Evolutionary conservation across 2,797 vertebrate species (phyloP), one percentile per base, ranked within the genome.

Genomic region (Propithecus deckenii): DNA sequence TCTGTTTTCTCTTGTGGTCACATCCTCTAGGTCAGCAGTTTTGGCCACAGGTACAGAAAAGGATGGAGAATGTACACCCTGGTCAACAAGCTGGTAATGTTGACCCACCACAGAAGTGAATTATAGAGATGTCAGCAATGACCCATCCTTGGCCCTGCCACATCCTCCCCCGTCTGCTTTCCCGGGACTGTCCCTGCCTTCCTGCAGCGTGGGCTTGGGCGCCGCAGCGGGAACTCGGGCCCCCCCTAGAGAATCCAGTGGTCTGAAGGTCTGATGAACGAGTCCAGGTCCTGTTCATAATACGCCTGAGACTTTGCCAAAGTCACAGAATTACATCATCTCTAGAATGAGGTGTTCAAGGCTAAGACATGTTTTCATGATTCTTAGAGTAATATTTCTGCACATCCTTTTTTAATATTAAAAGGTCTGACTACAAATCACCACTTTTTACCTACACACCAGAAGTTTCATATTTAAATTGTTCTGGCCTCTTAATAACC

Each of bases 1-100:
- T 92, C 93, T 86, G 74, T 96, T 95, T 98, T 95, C 86, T 88
- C 35, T 88, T 38, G 95, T 85, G 88, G 48, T 96, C 25, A 7
- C 32, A 30, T 90, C 25, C 7, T 25, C 81, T 18, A 71, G 55
- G 83, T 91, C 96, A 96, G 94, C 92, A 98, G n/a, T 86, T 97
- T 87, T 78, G 84, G 72, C 80, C 75, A 52, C 88, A 89, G 93
- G 86, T 87, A 22, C 75, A 89, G 92, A n/a, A 92, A 72, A 91
- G 81, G n/a, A 91, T 25, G 55, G 90, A 55, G 71, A 72, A 65
- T 46, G 14, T 52, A 89, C 46, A 87, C 50, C 23, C 22, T 91
- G 38, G 38, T 38, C 90, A 88, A 86, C 35, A 80, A 94, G 83
- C 50, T 78, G 52, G 43, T 25, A 14, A 69, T 41, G 91, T 80